phyloP scores from a whole-genome alignment of 2,888 invertebrate species.

The Chorisops tibialis region DNA sequence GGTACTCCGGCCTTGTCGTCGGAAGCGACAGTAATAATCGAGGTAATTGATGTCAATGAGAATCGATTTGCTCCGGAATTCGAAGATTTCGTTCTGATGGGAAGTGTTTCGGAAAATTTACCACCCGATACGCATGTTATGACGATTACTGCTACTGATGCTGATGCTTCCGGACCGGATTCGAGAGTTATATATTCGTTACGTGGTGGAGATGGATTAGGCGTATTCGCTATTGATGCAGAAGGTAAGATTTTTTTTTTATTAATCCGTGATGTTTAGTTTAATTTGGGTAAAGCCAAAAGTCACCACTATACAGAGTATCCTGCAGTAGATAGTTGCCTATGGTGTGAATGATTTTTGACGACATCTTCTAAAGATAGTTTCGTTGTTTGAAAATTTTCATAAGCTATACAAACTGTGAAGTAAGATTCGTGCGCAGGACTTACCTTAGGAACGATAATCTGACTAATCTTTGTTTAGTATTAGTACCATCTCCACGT shows the following conservation, averaged over 20 bases:
- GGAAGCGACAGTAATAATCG: constrained; percentile 76
- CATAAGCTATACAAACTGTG: too few species aligned
- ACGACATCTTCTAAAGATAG: too few species aligned
- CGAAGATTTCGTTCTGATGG: constrained; percentile 72
- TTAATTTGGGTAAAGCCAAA: not conserved
- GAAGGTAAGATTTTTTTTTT: constrained; percentile 64
- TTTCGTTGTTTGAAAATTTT: too few species aligned
- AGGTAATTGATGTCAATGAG: constrained; percentile 92
- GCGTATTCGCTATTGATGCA: constrained; percentile 86
- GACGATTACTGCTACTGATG: constrained; percentile 73
- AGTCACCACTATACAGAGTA: too few species aligned
- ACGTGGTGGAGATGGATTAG: constrained; percentile 84
- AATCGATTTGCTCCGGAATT: constrained; percentile 82
- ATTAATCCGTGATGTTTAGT: too few species aligned
- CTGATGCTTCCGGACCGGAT: constrained; percentile 76
- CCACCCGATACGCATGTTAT: constrained; percentile 74
- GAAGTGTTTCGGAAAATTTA: constrained; percentile 76
- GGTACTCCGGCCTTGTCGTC: constrained; percentile 79
- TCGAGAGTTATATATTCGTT: constrained; percentile 82
- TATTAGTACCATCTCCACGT: too few species aligned
- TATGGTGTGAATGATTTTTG: too few species aligned
- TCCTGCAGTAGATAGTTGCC: too few species aligned
- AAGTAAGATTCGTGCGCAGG: too few species aligned
- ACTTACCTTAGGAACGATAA: too few species aligned
- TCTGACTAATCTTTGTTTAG: too few species aligned